Evolutionary conservation across 2,113 vertebrate genomes (phyloP).

Genomic region (Phalacrocorax brasilianus): DNA sequence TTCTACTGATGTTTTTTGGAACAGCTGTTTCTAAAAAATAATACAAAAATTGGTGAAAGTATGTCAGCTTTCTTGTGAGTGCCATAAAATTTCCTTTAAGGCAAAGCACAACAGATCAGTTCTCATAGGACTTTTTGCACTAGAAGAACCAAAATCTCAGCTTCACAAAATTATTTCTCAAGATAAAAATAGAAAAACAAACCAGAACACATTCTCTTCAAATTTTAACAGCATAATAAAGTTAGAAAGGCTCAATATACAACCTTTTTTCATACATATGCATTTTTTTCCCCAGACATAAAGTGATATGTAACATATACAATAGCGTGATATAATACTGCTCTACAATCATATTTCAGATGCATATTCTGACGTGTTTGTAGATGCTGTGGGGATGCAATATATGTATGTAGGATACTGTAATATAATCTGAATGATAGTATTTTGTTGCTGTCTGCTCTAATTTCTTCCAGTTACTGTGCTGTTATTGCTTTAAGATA

Average conservation of each 20-base stretch:
- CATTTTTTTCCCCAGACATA: neutral
- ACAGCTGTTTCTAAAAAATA: slow-evolving; percentile 50
- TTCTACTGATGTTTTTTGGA: slow-evolving; percentile 47
- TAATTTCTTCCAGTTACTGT: neutral
- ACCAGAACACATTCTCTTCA: neutral
- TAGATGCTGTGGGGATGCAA: accelerated
- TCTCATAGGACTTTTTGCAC: neutral
- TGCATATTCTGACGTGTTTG: neutral
- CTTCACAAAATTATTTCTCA: neutral
- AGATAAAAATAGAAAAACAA: neutral
- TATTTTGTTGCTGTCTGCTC: neutral
- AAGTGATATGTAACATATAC: neutral
- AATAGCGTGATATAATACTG: neutral
- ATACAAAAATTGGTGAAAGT: slow-evolving; percentile 27
- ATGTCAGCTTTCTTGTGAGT: slow-evolving; percentile 17
- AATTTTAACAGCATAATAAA: neutral
- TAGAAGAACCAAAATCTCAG: neutral
- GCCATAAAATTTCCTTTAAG: slow-evolving; percentile 29
- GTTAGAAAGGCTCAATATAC: neutral
- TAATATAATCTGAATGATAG: neutral
- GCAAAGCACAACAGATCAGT: neutral
- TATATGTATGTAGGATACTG: neutral
- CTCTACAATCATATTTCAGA: neutral
- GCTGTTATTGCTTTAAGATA: neutral
- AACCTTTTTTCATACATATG: neutral